Percentiles rank a stretch among this genome's conserved stretches.
Evolutionary conservation across 2,113 vertebrate species (phyloP).

Genomic region (Forbesichthys papilliferus): DNA sequence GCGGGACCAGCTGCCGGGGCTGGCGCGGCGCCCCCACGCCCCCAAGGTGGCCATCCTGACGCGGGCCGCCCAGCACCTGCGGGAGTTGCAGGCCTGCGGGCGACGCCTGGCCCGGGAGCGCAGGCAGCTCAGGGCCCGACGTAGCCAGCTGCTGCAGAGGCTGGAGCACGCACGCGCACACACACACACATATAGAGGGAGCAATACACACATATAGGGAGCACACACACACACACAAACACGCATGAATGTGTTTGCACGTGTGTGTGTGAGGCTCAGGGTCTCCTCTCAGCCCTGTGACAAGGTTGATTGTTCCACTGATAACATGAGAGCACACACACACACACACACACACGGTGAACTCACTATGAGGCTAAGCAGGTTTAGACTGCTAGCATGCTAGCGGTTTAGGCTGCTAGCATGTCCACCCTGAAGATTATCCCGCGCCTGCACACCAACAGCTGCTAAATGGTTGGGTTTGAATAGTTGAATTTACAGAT

Average conservation of each 20-base stretch:
- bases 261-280: too few species aligned
- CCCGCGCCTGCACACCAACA: constrained; percentile 3
- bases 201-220: neutral
- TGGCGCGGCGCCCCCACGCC: constrained; percentile 88
- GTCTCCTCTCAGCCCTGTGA: too few species aligned
- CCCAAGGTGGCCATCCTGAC: constrained; percentile 95
- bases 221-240: neutral
- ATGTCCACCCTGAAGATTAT: constrained; percentile 17
- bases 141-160: constrained; percentile 85
- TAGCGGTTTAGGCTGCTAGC: constrained; percentile 27
- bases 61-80: constrained; percentile 89
- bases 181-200: neutral
- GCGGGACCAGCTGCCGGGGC: constrained; percentile 89
- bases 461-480: neutral
- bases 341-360: neutral
- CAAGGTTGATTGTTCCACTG: too few species aligned
- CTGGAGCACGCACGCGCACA: constrained; percentile 48
- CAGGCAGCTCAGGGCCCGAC: constrained; percentile 83
- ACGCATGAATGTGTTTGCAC: neutral
- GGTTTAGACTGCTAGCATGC: constrained; percentile 30
- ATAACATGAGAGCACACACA: too few species aligned
- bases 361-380: too few species aligned
- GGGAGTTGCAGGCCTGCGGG: constrained; percentile 81
- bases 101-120: constrained; percentile 85
- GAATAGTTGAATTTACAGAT: neutral